A percentile compares a stretch with the other conserved stretches of the same genome.
phyloP scores from a whole-genome alignment of 2,888 invertebrate genomes.

The Epinotia brunnichana region DNA sequence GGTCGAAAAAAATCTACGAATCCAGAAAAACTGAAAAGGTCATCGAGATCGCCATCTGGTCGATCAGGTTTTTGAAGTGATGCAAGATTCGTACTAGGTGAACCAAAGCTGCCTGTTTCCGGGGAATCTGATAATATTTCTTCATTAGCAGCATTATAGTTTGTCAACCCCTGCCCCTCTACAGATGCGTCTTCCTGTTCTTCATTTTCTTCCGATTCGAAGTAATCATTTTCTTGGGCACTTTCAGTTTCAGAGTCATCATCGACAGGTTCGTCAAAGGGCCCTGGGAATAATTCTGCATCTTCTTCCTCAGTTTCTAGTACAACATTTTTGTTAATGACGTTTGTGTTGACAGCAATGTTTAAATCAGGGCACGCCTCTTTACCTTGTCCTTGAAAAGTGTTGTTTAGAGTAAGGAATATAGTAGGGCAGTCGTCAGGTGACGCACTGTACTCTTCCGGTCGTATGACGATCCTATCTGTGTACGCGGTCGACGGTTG shows the following conservation, averaged over 20 bases:
- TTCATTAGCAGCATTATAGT: constrained; percentile 68
- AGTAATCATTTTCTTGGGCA: constrained; percentile 62
- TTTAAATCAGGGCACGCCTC: constrained; percentile 88
- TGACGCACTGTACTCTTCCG: constrained; percentile 75
- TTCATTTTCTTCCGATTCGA: constrained; percentile 64
- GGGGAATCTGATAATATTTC: constrained; percentile 57
- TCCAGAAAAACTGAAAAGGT: constrained; percentile 78
- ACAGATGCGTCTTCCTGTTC: constrained; percentile 66
- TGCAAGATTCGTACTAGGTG: constrained; percentile 62
- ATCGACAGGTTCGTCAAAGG: constrained; percentile 67
- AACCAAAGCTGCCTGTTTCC: constrained; percentile 58
- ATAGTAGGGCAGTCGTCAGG: constrained; percentile 83
- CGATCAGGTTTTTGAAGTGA: constrained; percentile 63
- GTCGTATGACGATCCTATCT: constrained; percentile 77
- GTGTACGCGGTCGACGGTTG: constrained; percentile 71
- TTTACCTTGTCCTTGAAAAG: constrained; percentile 83
- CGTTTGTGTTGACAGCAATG: constrained; percentile 87
- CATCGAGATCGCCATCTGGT: constrained; percentile 70
- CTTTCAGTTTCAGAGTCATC: constrained; percentile 70
- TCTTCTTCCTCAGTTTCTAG: constrained; percentile 76
- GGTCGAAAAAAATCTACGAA: constrained; percentile 77
- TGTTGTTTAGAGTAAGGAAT: constrained; percentile 81
- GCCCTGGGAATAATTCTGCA: constrained; percentile 64
- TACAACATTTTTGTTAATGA: constrained; percentile 84
- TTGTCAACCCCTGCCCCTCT: constrained; percentile 67